phyloP scores from a whole-genome alignment of 2,888 invertebrate genomes.

The Steinernema carpocapsae region DNA sequence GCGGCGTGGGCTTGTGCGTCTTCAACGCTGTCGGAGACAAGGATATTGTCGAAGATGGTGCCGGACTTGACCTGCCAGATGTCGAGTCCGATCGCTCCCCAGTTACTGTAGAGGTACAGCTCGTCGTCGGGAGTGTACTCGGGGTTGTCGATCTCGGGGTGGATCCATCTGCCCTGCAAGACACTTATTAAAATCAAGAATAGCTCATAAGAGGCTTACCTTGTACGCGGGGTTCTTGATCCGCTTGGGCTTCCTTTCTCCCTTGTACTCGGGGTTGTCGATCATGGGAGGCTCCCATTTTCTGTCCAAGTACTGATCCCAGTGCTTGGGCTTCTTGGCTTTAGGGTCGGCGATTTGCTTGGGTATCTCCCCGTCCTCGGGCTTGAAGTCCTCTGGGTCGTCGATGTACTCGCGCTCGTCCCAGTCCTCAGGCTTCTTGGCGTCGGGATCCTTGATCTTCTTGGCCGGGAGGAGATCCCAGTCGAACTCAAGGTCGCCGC shows the following conservation, averaged over 20 bases:
- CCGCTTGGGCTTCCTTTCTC: conserved; percentile 97
- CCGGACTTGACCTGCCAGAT: conserved; percentile 96
- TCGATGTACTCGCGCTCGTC: conserved; percentile 76
- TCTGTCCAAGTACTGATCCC: conserved; percentile 99
- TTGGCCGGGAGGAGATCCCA: conserved; percentile 97
- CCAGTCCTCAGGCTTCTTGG: conserved; percentile 82
- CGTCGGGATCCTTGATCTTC: conserved; percentile 95
- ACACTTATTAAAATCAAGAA: not conserved
- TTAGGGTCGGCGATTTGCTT: conserved; percentile 89
- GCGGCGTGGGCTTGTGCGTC: conserved; percentile 77
- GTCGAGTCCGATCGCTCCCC: conserved; percentile 91
- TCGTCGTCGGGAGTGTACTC: conserved; percentile 86
- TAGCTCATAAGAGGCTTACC: conserved; percentile 40
- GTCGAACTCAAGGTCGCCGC: conserved; percentile 90
- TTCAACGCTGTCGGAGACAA: conserved; percentile 86
- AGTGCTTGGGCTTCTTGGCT: conserved; percentile 81
- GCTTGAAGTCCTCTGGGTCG: conserved; percentile 90
- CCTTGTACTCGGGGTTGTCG: conserved; percentile 97
- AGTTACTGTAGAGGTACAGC: conserved; percentile 85
- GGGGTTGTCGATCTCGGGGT: conserved; percentile 98
- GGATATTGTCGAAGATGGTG: conserved; percentile 95
- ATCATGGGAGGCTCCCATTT: conserved; percentile 99
- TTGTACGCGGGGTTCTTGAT: conserved; percentile 96
- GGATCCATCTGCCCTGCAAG: conserved; percentile 78
- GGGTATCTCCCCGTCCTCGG: conserved; percentile 95